phyloP scores from a whole-genome alignment of 2,113 vertebrate species.

The Xenopus borealis region DNA sequence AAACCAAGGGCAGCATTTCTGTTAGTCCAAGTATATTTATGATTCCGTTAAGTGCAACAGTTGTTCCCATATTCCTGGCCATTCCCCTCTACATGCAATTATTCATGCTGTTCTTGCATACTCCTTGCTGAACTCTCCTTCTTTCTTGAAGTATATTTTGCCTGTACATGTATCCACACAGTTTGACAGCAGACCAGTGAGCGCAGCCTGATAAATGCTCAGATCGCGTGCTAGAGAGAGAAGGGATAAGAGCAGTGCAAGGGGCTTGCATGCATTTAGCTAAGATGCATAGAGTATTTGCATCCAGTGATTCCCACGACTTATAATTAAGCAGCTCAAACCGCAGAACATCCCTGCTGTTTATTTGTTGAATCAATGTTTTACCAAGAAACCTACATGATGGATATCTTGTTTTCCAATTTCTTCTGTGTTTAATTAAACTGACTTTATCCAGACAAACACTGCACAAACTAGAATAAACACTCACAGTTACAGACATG shows the following conservation, averaged over 20 bases:
- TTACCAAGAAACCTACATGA: conserved; percentile 8
- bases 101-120: no score
- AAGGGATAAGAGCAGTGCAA: background rate
- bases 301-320: background rate
- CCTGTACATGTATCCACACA: no score
- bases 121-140: no score
- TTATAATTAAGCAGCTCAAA: conserved; percentile 26
- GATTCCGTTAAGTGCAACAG: no score
- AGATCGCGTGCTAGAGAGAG: conserved; percentile 11
- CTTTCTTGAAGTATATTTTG: no score
- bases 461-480: background rate
- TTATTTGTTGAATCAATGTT: conserved; percentile 9
- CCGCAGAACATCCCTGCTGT: conserved; percentile 1
- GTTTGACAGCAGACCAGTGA: background rate
- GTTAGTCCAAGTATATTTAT: no score
- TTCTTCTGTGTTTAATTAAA: conserved; percentile 16
- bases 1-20: no score
- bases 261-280: background rate
- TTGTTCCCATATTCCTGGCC: no score
- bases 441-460: conserved; percentile 3
- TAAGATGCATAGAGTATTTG: conserved; percentile 12
- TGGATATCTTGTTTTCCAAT: conserved; percentile 6
- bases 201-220: conserved; percentile 15
- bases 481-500: conserved; percentile 17
- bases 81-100: no score